Base-by-base conservation (phyloP, 2,113 vertebrate genomes). In the Hippocampus barbouri region DNA sequence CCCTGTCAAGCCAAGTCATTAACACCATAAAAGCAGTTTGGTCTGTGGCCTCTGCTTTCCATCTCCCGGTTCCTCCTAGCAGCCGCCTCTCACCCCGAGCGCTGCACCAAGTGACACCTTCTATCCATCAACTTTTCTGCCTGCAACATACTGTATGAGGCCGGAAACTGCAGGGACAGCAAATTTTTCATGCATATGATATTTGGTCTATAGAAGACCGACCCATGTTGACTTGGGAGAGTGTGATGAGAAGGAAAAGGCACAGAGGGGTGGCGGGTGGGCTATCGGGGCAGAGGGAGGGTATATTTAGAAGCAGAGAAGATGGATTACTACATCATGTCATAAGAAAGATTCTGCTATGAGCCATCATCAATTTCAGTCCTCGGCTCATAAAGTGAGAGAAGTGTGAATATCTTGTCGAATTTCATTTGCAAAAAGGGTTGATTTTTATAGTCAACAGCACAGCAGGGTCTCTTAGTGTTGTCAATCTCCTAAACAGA, bases 171-270 rank as follows among this genome's bases (percentile, higher is more conserved):
- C 83, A 75, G 76, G 71, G 75, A 82, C 41, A 53, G 87, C 85
- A 82, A 51, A 83, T 89, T 84, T 86, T 77, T 85, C 85, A 88
- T 85, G 82, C 81, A 88, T 87, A 85, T 74, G 75, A 89, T 88
- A 81, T 86, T 73, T 38, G 6, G 65, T 69, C 76, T 76, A 53
- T 63, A 47, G 79, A 68, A 68, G 73, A 79, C 84, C 76, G 72
- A 38, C 82, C 84, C 75, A 83, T 69, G 60, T 79, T 77, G 83
- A 83, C 74, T 80, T 75, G 64, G 74, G 68, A 85, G 76, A 80
- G 69, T 0, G 3, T 18, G 53, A 51, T 16, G 11, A 45, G 41
- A 61, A n/a, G 8, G 41, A 41, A 21, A 18, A 2, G 56, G 49
- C 30, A 38, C 30, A 20, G 18, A 62, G 59, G 43, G 64, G 23